phyloP scores from a whole-genome alignment of 1,140 invertebrate genomes.

The Cydia pomonella region DNA sequence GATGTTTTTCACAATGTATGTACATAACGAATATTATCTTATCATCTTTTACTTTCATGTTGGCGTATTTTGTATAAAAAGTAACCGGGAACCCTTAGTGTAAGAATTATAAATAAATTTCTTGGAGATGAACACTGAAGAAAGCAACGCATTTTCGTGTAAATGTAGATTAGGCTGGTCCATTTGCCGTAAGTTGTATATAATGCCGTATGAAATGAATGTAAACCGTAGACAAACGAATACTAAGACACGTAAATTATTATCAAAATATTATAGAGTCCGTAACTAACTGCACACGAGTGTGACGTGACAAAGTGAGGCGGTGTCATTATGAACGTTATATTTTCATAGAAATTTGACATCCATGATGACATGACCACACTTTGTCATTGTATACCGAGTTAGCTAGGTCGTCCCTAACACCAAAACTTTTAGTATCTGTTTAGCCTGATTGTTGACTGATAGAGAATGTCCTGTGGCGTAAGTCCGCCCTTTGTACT shows the following conservation, averaged over 20 bases:
- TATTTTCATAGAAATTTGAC: no score
- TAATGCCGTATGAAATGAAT: background rate
- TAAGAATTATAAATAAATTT: constrained; percentile 25
- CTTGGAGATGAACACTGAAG: background rate
- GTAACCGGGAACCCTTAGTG: background rate
- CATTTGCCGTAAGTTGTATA: background rate
- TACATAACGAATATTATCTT: constrained; percentile 38
- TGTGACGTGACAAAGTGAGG: no score
- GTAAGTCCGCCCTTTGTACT: no score
- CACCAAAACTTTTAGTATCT: no score
- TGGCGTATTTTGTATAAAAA: constrained; percentile 25
- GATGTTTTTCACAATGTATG: constrained; percentile 36
- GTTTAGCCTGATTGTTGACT: no score
- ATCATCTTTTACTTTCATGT: constrained; percentile 34
- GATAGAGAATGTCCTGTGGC: no score
- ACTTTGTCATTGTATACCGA: no score
- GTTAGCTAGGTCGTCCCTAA: no score
- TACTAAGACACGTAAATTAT: background rate
- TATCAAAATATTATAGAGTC: no score
- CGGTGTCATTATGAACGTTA: no score
- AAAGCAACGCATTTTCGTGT: background rate
- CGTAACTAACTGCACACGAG: no score
- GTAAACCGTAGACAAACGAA: background rate
- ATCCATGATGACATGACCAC: no score
- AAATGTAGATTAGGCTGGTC: background rate